Base-by-base conservation (phyloP, 2,888 invertebrate species). In the Meliscaeva auricollis region DNA sequence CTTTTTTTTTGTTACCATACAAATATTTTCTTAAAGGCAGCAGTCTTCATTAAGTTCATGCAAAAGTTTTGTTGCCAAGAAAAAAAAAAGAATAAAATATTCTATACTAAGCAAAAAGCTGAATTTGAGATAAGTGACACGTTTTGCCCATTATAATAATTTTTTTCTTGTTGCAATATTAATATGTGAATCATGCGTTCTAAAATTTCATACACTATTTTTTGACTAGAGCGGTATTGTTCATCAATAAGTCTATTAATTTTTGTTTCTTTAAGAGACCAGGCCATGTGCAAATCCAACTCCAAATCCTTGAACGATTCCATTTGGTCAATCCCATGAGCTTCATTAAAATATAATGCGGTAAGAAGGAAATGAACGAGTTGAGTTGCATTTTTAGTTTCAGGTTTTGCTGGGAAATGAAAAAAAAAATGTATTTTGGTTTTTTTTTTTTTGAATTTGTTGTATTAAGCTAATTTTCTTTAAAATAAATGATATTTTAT, bases 151-250 rank as follows among this genome's bases (percentile, higher is more conserved):
- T 68, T 50, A 35, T 44, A 66, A 38, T 4, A 9, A 26, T 15
- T 11, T 26, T 54, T 32, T 48, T 69, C n/a, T 52, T 54, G 54
- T 35, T 69, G 66, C 44, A 48, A 38, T 73, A 73, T 38, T 54
- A 46, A 58, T 60, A 81, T 46, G 64, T 56, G 75, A 50, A 68
- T 15, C 76, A 75, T 85, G 84, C 75, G 8, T 81, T 76, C 35
- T 58, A 50, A 85, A 66, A 79, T 62, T 58, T 48, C 54, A 85
- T 84, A 66, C 35, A 56, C 54, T 85, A 80, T 73, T 76, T 73
- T 76, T 85, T 85, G 85, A 85, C 85, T 85, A 85, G 85, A 85
- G 58, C 72, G 44, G 75, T 75, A 52, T 80, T 80, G 66, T 68
- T 72, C 44, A 54, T 82, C 46, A 69, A 69, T 75, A 56, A 46